Conservation (phyloP, 2,888 invertebrate genomes). For the Saturnia pavonia region DNA sequence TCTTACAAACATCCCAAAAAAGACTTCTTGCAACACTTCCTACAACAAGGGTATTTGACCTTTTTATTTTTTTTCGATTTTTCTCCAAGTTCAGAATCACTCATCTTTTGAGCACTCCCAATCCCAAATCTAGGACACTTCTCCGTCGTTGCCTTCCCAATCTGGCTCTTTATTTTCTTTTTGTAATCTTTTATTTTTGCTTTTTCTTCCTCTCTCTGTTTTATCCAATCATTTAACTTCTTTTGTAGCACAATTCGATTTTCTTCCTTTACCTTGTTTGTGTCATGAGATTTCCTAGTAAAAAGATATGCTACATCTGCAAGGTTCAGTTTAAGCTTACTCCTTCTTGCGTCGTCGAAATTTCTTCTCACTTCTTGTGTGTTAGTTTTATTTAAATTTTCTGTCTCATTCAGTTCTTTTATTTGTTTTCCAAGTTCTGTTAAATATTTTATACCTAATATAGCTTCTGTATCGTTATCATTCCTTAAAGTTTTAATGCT, state of each 20-base stretch:
- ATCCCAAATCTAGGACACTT: slow-evolving; percentile 34
- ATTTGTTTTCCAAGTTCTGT: slow-evolving; percentile 45
- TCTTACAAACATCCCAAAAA: slow-evolving; percentile 55
- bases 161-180: slow-evolving; percentile 12
- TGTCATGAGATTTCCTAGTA: slow-evolving; percentile 20
- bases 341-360: slow-evolving; percentile 21
- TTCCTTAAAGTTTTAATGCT: slow-evolving; percentile 39
- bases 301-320: slow-evolving; percentile 29
- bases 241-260: slow-evolving; percentile 34
- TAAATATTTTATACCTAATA: slow-evolving; percentile 43
- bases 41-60: slow-evolving; percentile 51
- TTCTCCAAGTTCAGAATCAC: neutral
- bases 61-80: neutral
- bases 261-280: slow-evolving; percentile 24
- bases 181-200: slow-evolving; percentile 34
- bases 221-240: slow-evolving; percentile 46
- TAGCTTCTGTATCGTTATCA: slow-evolving; percentile 46
- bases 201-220: slow-evolving; percentile 40
- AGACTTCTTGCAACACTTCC: slow-evolving; percentile 63
- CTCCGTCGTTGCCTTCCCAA: slow-evolving; percentile 25
- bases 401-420: slow-evolving; percentile 35
- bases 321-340: slow-evolving; percentile 16
- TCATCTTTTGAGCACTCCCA: slow-evolving; percentile 22
- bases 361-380: slow-evolving; percentile 20
- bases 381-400: slow-evolving; percentile 14